phyloP scores from a whole-genome alignment of 2,113 vertebrate genomes.

The Phylloscopus trochilus region DNA sequence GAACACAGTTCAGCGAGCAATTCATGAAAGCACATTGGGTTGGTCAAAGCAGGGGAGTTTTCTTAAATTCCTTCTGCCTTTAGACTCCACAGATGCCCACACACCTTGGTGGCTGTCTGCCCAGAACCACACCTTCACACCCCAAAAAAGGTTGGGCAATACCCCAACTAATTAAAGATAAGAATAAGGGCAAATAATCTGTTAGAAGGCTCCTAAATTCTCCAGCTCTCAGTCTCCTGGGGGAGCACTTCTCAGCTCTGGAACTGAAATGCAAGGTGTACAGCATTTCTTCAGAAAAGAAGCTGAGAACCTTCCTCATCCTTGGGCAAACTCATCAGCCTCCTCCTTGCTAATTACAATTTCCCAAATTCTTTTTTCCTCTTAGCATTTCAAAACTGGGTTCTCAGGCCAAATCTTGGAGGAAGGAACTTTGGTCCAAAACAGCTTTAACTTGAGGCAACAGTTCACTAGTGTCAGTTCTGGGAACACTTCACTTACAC shows the following conservation, averaged over 20 bases:
- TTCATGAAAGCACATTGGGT: neutral
- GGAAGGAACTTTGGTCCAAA: conserved; percentile 37
- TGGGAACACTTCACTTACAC: conserved; percentile 21
- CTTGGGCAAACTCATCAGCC: neutral
- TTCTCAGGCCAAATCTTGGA: conserved; percentile 20
- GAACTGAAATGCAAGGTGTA: neutral
- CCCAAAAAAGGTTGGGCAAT: neutral
- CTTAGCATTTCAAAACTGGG: conserved; percentile 10
- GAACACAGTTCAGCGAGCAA: neutral
- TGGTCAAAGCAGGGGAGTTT: neutral
- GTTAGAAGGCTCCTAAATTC: neutral
- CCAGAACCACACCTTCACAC: neutral
- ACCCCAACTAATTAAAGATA: neutral
- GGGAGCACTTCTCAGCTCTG: neutral
- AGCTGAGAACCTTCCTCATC: neutral
- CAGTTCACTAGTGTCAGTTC: conserved; percentile 14
- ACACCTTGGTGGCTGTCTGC: neutral
- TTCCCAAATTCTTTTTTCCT: conserved; percentile 17
- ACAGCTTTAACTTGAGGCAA: neutral
- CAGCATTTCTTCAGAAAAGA: neutral
- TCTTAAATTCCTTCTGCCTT: conserved; percentile 1
- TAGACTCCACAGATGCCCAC: neutral
- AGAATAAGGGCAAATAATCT: neutral
- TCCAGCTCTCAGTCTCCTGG: neutral
- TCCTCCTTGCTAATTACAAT: neutral